phyloP scores from a whole-genome alignment of 2,113 vertebrate genomes.

The Aleadryas rufinucha region DNA sequence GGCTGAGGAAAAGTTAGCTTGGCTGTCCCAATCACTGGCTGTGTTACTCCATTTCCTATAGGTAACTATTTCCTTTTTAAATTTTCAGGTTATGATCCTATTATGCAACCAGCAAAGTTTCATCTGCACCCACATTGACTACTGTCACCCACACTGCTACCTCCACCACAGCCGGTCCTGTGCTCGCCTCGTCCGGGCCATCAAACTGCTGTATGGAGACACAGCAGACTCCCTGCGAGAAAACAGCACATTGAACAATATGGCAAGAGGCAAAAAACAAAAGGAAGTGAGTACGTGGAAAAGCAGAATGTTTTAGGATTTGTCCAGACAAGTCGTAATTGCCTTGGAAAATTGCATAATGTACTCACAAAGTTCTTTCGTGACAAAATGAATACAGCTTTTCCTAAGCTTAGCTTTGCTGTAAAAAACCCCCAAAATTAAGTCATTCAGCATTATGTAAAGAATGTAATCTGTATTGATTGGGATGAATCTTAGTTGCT shows the following conservation, averaged over 20 bases:
- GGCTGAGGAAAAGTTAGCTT: background rate
- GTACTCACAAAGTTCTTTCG: background rate
- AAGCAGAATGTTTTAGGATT: background rate
- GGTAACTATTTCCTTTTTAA: background rate
- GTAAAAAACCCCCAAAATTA: background rate
- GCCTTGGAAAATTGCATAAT: background rate
- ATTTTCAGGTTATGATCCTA: conserved; percentile 92
- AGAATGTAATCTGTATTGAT: background rate
- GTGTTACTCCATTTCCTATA: background rate
- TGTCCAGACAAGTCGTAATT: background rate
- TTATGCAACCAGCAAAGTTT: conserved; percentile 99
- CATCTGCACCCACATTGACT: conserved; percentile 95
- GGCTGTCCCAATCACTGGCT: background rate
- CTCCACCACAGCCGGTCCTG: conserved; percentile 96
- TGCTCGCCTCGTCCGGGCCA: conserved; percentile 91
- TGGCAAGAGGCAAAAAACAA: conserved; percentile 86
- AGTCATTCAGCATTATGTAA: background rate
- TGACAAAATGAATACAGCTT: background rate
- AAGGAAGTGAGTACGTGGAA: conserved; percentile 83
- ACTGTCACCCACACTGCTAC: conserved; percentile 97
- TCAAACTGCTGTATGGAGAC: conserved; percentile 95
- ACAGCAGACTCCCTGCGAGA: conserved; percentile 89
- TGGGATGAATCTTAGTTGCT: background rate
- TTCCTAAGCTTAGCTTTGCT: background rate
- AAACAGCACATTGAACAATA: conserved; percentile 64